These are phyloP conservation scores for Zosterops hypoxanthus DNA, from an alignment of 2,113 vertebrate genomes.

Conservation along the genomic window DNA sequence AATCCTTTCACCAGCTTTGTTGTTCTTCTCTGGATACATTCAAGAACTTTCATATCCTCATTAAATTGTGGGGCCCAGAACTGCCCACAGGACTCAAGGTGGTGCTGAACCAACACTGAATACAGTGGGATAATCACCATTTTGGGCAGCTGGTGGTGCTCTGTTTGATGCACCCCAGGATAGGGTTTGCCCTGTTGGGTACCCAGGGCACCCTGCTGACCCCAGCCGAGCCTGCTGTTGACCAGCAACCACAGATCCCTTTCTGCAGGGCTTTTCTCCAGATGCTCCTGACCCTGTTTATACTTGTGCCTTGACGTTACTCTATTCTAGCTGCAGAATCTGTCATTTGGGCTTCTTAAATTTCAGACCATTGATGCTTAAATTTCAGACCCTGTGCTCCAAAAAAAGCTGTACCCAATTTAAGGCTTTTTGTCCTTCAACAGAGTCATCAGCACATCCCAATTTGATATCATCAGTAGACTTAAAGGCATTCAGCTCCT, in stretches of 20 bases:
- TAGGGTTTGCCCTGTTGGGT: neutral
- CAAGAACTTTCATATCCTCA: neutral
- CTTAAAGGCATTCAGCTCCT: neutral
- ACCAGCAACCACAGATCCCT: no score
- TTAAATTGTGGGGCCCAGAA: neutral
- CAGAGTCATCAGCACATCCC: neutral
- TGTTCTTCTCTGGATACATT: neutral
- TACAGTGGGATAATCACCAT: neutral
- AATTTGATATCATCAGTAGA: neutral
- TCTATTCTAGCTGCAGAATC: neutral
- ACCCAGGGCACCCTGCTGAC: neutral
- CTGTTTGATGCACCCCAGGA: neutral
- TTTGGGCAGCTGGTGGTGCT: neutral
- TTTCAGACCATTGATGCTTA: neutral
- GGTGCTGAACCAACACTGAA: neutral
- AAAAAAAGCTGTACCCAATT: no score
- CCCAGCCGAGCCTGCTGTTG: rapidly evolving
- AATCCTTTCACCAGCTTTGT: neutral
- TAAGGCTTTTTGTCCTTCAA: neutral
- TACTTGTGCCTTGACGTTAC: neutral
- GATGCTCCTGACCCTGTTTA: neutral
- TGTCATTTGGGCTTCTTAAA: neutral
- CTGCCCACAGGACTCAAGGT: neutral
- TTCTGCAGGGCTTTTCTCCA: neutral
- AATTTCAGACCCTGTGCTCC: neutral